These are phyloP conservation scores for Phaethornis superciliosus DNA, from an alignment of 2,113 vertebrate genomes.

Conservation along the genomic window DNA sequence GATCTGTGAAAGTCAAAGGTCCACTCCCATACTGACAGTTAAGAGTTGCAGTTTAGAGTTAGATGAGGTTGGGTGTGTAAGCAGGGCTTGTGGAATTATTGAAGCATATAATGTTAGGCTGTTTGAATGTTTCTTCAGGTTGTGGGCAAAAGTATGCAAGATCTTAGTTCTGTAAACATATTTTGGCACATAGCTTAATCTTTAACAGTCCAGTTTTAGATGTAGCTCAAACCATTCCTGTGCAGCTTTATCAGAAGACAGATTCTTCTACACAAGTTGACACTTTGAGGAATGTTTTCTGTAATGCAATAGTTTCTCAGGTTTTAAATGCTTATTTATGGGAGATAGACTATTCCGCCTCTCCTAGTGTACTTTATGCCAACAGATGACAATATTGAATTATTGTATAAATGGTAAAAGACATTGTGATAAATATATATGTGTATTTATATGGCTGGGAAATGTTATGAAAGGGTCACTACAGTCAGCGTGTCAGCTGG, in stretches of 20 bases:
- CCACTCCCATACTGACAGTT: not conserved
- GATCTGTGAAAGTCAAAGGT: not conserved
- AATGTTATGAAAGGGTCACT: slow-evolving; percentile 27
- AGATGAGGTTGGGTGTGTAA: not conserved
- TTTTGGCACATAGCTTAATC: not conserved
- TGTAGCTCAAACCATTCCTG: not conserved
- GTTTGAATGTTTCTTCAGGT: not conserved
- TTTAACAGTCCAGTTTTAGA: not conserved
- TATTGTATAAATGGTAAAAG: slow-evolving; percentile 24
- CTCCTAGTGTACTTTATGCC: not conserved
- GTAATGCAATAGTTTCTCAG: slow-evolving; percentile 26
- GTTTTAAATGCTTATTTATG: not conserved
- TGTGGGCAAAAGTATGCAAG: not conserved
- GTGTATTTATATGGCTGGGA: not conserved
- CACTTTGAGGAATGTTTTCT: slow-evolving; percentile 1
- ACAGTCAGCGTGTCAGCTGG: slow-evolving; percentile 14
- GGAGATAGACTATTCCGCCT: not conserved
- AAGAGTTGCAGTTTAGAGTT: too few species aligned
- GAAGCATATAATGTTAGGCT: not conserved
- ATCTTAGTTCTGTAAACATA: not conserved
- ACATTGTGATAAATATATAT: slow-evolving; percentile 19
- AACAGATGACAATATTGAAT: slow-evolving; percentile 16
- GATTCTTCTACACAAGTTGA: not conserved
- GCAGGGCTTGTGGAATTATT: not conserved
- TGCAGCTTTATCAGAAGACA: not conserved